Evolutionary conservation across 2,797 vertebrate species (phyloP).

Genomic region (Intellagama lesueurii): DNA sequence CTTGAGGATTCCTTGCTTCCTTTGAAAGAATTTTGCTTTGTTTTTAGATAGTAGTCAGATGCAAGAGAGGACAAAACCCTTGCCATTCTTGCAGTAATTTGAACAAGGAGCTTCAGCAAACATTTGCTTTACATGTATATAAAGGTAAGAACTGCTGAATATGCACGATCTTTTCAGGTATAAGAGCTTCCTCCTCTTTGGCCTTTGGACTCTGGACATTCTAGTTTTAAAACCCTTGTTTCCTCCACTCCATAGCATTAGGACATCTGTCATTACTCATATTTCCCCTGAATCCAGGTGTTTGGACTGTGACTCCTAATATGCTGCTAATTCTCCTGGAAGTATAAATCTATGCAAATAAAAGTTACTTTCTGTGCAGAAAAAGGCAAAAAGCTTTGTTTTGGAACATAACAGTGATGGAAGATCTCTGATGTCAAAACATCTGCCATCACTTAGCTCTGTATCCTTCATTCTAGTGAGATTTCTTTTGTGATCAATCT

Average conservation of each 20-base stretch:
- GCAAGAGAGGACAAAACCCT: too few relatives aligned
- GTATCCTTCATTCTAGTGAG: too few relatives aligned
- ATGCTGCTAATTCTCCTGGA: background rate
- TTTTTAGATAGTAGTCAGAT: too few relatives aligned
- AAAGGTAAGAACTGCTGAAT: background rate
- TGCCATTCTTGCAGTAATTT: background rate
- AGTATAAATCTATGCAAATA: background rate
- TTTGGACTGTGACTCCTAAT: background rate
- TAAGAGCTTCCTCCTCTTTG: background rate
- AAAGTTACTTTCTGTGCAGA: background rate
- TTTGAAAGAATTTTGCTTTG: too few relatives aligned
- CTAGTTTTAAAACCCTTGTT: background rate
- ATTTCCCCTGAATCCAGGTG: background rate
- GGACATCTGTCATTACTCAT: background rate
- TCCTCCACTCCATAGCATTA: background rate
- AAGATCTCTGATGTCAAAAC: too few relatives aligned
- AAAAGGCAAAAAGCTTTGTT: background rate
- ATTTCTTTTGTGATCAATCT: too few relatives aligned
- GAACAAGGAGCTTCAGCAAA: background rate
- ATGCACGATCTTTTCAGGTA: background rate
- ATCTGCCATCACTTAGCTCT: too few relatives aligned
- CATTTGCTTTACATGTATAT: background rate
- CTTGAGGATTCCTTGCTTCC: too few relatives aligned
- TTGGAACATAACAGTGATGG: too few relatives aligned
- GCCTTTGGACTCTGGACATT: background rate